Evolutionary conservation across 30 jellyfish, hydroid and myxozoan species (phyloP).

Genomic region (Aurelia sp.): DNA sequence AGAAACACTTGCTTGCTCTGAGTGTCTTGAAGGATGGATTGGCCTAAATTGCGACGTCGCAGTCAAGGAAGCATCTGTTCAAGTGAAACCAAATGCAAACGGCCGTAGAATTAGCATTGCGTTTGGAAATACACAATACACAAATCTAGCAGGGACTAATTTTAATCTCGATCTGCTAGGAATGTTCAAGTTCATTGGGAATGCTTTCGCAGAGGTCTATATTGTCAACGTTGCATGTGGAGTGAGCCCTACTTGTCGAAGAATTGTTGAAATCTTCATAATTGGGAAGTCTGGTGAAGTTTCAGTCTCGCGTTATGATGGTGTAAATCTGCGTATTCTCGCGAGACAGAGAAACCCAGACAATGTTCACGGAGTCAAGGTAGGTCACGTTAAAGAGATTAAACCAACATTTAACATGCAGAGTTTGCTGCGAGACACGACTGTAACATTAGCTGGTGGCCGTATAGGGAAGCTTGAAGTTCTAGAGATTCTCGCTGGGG

Average conservation of each 20-base stretch:
- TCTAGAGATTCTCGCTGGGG: conserved; percentile 41
- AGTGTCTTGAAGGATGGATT: conserved; percentile 65
- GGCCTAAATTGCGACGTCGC: conserved; percentile 65
- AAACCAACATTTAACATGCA: conserved; percentile 18
- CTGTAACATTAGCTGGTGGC: conserved; percentile 38
- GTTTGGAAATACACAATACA: conserved; percentile 51
- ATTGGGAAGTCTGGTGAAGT: conserved; percentile 51
- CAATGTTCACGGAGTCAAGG: background rate
- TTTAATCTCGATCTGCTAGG: conserved; percentile 55
- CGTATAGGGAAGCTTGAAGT: background rate
- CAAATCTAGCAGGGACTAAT: conserved; percentile 38
- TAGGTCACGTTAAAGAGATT: background rate
- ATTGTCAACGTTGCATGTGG: conserved; percentile 41
- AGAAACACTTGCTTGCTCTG: conserved; percentile 48
- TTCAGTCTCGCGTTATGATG: conserved; percentile 26
- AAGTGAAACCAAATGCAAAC: background rate
- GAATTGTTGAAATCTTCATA: conserved; percentile 38
- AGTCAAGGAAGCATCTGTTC: background rate
- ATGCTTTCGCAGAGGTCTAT: conserved; percentile 16
- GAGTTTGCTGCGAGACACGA: conserved; percentile 52
- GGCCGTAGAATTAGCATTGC: conserved; percentile 36
- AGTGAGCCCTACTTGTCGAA: conserved; percentile 40
- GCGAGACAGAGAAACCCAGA: conserved; percentile 2
- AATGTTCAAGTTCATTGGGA: conserved; percentile 27
- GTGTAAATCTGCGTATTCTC: conserved; percentile 1